Percentiles rank a stretch among this genome's conserved stretches.
phyloP scores from a whole-genome alignment of 2,797 vertebrate species.

The Sphenodon punctatus region DNA sequence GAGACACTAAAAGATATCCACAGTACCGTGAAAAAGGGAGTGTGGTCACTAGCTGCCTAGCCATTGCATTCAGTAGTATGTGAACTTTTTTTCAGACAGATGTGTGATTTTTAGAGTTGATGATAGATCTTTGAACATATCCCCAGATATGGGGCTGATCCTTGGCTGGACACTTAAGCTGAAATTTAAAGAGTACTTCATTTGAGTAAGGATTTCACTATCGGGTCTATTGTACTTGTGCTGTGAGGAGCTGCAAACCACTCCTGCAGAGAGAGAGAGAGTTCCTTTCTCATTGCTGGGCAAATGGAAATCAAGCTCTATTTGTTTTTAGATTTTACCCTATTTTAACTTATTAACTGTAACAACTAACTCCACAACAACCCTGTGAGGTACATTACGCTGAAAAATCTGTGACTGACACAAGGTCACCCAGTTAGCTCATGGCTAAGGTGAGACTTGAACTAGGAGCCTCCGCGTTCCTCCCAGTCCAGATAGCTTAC shows the following conservation, averaged over 20 bases:
- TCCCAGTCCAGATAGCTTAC: no score
- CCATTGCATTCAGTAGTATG: not conserved
- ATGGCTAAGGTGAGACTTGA: no score
- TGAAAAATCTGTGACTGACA: no score
- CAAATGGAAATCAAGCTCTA: conserved; percentile 37
- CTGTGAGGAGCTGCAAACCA: conserved; percentile 4
- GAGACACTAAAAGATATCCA: not conserved
- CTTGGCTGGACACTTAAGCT: not conserved
- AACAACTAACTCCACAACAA: no score
- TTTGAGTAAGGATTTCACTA: not conserved
- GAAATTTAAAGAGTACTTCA: not conserved
- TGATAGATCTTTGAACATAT: conserved; percentile 4
- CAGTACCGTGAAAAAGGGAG: no score
- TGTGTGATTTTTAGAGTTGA: not conserved
- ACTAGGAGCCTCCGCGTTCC: no score
- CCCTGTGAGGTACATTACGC: no score
- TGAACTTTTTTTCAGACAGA: not conserved
- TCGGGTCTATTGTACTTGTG: conserved; percentile 19
- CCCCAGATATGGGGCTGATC: not conserved
- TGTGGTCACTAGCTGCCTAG: not conserved
- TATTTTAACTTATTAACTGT: no score
- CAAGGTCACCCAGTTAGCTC: no score
- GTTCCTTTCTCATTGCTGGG: conserved; percentile 40
- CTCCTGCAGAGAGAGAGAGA: not conserved
- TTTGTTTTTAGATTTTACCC: no score